Evolutionary conservation across 2,113 vertebrate genomes (phyloP).

Genomic region (Gnathonemus longibarbis): DNA sequence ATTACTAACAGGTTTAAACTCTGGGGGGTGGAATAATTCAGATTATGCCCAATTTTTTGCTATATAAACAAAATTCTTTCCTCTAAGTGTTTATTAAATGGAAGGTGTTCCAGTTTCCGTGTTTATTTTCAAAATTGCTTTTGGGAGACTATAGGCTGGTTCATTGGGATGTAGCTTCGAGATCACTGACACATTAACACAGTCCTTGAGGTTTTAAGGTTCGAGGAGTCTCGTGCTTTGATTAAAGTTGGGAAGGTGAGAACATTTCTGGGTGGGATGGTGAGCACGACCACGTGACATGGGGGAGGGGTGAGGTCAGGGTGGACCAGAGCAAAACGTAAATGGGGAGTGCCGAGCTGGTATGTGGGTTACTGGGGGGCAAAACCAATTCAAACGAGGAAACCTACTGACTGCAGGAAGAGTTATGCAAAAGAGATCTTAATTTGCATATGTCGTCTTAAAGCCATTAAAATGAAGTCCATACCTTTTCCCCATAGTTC

Average conservation of each 20-base stretch:
- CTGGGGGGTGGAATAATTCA: background rate
- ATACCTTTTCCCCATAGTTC: background rate
- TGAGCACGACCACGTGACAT: background rate
- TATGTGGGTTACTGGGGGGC: background rate
- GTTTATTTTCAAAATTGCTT: background rate
- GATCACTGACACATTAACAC: background rate
- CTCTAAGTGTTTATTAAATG: constrained; percentile 1
- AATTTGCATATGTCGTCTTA: background rate
- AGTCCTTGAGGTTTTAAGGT: background rate
- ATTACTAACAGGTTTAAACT: constrained; percentile 1
- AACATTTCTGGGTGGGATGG: background rate
- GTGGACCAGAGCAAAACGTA: background rate
- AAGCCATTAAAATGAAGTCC: background rate
- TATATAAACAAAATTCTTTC: constrained; percentile 1
- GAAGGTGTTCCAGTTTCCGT: background rate
- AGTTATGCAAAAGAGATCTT: background rate
- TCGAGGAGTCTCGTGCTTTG: background rate
- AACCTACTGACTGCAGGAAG: background rate
- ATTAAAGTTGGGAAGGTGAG: background rate
- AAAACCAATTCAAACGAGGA: background rate
- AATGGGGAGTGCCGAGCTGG: background rate
- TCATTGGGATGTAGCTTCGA: background rate
- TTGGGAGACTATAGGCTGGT: background rate
- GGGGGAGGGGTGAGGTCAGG: background rate
- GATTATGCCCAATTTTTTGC: background rate